A percentile compares a stretch with the other conserved stretches of the same genome.
These are phyloP conservation scores for Harpagus bidentatus DNA, from an alignment of 2,113 vertebrate genomes.

Conservation along the genomic window DNA sequence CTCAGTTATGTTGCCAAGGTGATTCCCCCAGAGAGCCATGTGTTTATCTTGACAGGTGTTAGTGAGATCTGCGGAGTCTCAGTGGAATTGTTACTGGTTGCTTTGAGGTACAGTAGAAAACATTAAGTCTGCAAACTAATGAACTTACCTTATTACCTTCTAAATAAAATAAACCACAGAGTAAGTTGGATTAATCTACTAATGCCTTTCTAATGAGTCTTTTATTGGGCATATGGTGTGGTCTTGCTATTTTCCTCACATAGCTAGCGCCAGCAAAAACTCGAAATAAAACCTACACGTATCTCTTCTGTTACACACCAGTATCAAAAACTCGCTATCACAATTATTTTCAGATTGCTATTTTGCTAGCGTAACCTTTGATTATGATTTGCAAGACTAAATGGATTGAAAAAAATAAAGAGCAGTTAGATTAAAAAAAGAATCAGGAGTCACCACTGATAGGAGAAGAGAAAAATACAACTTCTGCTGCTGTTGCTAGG, in stretches of 20 bases:
- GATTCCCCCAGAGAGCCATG: constrained; percentile 68
- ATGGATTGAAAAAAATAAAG: background rate
- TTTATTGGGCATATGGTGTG: constrained; percentile 71
- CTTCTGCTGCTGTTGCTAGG: background rate
- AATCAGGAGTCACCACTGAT: background rate
- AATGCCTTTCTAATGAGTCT: constrained; percentile 76
- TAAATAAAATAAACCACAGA: constrained; percentile 70
- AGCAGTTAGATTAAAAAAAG: background rate
- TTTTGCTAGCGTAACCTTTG: background rate
- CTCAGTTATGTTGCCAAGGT: constrained; percentile 66
- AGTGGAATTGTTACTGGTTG: constrained; percentile 70
- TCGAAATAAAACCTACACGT: constrained; percentile 13
- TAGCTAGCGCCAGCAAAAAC: constrained; percentile 24
- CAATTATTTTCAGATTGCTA: background rate
- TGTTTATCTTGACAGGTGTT: constrained; percentile 82
- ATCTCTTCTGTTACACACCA: background rate
- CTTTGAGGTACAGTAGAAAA: constrained; percentile 71
- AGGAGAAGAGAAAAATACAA: background rate
- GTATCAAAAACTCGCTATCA: background rate
- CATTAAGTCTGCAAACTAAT: constrained; percentile 72
- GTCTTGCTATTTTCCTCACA: constrained; percentile 44
- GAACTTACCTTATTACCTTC: constrained; percentile 72
- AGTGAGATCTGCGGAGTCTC: constrained; percentile 64
- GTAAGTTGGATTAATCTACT: constrained; percentile 69
- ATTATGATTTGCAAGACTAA: background rate